Base-by-base conservation (phyloP, 2,113 vertebrate genomes). In the Columbina picui region DNA sequence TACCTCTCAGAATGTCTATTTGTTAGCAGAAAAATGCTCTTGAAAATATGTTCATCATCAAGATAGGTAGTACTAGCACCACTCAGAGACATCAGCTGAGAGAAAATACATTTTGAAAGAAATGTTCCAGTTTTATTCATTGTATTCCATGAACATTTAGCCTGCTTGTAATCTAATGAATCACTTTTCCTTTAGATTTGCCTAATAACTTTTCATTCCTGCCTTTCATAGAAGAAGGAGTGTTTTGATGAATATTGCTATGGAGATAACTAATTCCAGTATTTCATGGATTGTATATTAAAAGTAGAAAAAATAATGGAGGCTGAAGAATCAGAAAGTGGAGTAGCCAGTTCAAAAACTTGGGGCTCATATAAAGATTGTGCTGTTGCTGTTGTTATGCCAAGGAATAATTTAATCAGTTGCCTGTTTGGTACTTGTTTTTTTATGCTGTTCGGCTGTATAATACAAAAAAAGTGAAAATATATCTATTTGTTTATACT, bases 41-140 rank as follows among this genome's bases (percentile, higher is more conserved):
- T 95, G 90, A 73, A 97, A 93, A 94, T 94, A 94, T 96, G 93
- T 94, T 94, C 63, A 65, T 91, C 87, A 87, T 87, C 93, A 95
- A 91, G 70, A 87, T 76, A 84, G 53, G 84, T 49, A 93, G 39
- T 60, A 22, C 63, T 63, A 91, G 74, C 67, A 93, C 50, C 49
- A 68, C 61, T 91, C 78, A 77, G 81, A 96, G 89, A 91, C 59
- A 76, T 76, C 60, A 89, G 38, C 56, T 89, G 69, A 75, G 49
- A 91, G 41, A 89, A 94, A 94, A 94, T 59, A 26, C 12, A 50
- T 79, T 95, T 87, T 73, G 61, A 84, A 86, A 60, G 36, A 79
- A 85, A 87, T 57, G 38, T 83, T 79, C 41, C 23, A 23, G 15
- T 73, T 91, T 82, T 79, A 89, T 93, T 95, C 55, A 57, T 93